phyloP scores from a whole-genome alignment of 1,140 invertebrate species.

The Luehdorfia chinensis region DNA sequence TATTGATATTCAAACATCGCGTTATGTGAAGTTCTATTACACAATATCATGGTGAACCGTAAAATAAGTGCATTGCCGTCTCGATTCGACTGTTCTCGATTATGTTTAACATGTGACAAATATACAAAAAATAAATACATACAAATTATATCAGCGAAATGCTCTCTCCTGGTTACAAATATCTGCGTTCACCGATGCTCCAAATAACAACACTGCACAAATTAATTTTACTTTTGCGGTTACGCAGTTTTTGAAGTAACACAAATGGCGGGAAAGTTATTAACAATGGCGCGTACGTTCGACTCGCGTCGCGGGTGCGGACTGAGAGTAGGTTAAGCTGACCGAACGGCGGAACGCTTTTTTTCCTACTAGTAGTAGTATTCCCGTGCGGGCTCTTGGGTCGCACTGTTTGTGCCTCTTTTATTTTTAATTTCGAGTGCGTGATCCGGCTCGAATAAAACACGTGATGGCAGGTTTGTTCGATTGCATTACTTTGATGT shows the following conservation, averaged over 20 bases:
- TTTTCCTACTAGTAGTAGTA: too few relatives aligned
- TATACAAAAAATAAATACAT: background rate
- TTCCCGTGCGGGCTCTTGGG: constrained; percentile 35
- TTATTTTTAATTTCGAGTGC: constrained; percentile 27
- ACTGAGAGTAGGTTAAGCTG: too few relatives aligned
- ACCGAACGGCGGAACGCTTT: constrained; percentile 20
- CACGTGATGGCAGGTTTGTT: constrained; percentile 32
- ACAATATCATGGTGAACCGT: background rate
- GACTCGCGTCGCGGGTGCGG: constrained; percentile 26
- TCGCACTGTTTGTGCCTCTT: constrained; percentile 32
- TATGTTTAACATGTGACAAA: background rate
- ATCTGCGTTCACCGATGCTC: background rate
- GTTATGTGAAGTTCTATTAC: constrained; percentile 2
- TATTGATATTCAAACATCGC: constrained; percentile 9
- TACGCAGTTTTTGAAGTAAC: constrained; percentile 3
- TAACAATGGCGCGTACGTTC: constrained; percentile 9
- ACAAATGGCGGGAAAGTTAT: constrained; percentile 4
- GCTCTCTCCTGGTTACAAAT: background rate
- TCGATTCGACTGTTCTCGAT: background rate
- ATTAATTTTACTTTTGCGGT: background rate
- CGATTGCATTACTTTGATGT: constrained; percentile 12
- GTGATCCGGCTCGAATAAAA: constrained; percentile 27
- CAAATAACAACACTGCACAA: constrained; percentile 15
- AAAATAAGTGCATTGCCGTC: background rate
- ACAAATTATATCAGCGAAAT: constrained; percentile 7